Evolutionary conservation across 2,797 vertebrate species (phyloP), one percentile per base, ranked within the genome.

Genomic region (Lutjanus campechanus): DNA sequence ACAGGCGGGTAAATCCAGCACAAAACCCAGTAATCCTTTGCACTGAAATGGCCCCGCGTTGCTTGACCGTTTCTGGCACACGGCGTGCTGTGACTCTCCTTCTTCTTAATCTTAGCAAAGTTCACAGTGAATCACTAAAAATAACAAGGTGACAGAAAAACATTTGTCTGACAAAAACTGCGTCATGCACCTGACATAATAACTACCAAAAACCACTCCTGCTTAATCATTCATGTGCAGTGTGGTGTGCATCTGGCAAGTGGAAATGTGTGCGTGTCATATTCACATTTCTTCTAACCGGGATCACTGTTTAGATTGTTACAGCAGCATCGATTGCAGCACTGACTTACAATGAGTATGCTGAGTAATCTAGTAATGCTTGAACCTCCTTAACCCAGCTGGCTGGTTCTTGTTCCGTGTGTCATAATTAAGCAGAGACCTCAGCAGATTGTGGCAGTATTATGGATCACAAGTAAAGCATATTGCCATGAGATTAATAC

Each of bases 401-500:
- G 64, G 6, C 50, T 81, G 84, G 62, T 86, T 81, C 80, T 85
- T 73, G 51, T 68, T 89, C 85, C 82, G 51, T 11, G 82, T 85
- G 91, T 89, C 90, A 90, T 91, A 92, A 79, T 92, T 92, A 93
- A 93, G 87, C 74, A 85, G 53, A 69, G 85, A 85, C 79, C 79
- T 41, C 43, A 90, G 87, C 90, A 90, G 89, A 94, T 85, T 92
- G 72, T 69, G 62, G 89, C 69, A 75, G 79, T 90, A 58, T 90
- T 90, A 93, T 83, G 86, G 93, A 96, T 95, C 94, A 91, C 93
- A 91, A 76, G 91, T 89, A 86, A 94, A 93, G 80, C 95, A 94
- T 92, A 90, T 95, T 96, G 92, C 93, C 92, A 79, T 95, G 91
- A 94, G 94, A 97, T 97, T 96, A 95, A 95, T 95, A 95, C 91